Percentiles rank a stretch among this genome's conserved stretches.
Conservation (phyloP, 2,888 invertebrate species). For the Ceramica pisi region DNA sequence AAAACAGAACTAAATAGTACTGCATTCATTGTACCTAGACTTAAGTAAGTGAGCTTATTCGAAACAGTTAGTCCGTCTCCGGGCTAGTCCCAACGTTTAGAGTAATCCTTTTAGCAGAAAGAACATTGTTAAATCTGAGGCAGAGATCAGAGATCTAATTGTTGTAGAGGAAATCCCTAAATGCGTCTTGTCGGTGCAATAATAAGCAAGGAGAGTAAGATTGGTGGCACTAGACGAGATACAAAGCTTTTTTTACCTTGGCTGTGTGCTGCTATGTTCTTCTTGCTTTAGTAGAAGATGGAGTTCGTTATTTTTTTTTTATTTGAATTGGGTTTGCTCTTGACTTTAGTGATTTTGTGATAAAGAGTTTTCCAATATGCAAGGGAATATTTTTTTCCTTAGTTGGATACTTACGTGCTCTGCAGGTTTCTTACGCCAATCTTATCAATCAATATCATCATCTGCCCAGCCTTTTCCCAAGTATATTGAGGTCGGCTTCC, state of each 20-base stretch:
- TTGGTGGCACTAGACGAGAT: slow-evolving; percentile 11
- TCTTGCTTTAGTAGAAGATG: neutral
- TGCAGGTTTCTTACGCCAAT: too few species aligned
- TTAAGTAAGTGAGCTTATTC: slow-evolving; percentile 30
- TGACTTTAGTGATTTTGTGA: too few species aligned
- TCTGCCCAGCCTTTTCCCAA: too few species aligned
- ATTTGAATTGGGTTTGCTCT: too few species aligned
- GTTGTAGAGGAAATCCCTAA: slow-evolving; percentile 27
- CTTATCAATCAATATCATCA: too few species aligned
- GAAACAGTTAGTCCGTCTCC: slow-evolving; percentile 27
- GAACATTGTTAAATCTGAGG: slow-evolving; percentile 25
- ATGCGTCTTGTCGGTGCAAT: slow-evolving; percentile 28
- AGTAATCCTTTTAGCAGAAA: slow-evolving; percentile 32
- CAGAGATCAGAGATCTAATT: slow-evolving; percentile 25
- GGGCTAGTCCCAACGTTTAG: slow-evolving; percentile 19
- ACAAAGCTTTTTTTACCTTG: slow-evolving; percentile 12
- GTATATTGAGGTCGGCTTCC: too few species aligned
- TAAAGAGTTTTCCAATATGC: too few species aligned
- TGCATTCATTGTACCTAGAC: slow-evolving; percentile 1
- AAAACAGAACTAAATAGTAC: neutral
- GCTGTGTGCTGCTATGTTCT: neutral
- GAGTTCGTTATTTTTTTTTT: too few species aligned
- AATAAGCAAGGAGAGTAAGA: slow-evolving; percentile 11
- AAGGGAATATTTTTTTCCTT: too few species aligned
- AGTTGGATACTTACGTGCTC: too few species aligned